Evolutionary conservation across 2,888 invertebrate species (phyloP).

Genomic region (Archips xylosteana): DNA sequence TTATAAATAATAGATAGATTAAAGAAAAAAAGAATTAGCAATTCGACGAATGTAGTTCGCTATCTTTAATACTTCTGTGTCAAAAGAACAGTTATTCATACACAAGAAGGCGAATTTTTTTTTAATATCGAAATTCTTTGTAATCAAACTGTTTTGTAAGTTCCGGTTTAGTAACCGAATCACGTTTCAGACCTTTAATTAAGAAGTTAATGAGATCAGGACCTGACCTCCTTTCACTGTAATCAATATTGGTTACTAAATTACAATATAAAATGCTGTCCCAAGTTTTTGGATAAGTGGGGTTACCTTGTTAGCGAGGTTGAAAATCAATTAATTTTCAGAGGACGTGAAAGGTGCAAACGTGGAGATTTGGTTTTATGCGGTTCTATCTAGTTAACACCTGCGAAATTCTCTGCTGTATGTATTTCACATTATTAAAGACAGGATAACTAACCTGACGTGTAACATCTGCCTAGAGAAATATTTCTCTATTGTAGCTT

Average conservation of each 20-base stretch:
- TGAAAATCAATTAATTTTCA: slow-evolving; percentile 47
- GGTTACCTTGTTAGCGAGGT: slow-evolving; percentile 53
- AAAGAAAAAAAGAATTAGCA: too few species aligned
- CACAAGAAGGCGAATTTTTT: not conserved
- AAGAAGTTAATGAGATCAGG: slow-evolving; percentile 77
- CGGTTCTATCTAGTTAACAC: slow-evolving; percentile 18
- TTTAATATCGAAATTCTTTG: not conserved
- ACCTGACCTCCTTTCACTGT: slow-evolving; percentile 62
- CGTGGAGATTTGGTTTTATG: slow-evolving; percentile 15
- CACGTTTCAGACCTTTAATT: slow-evolving; percentile 76
- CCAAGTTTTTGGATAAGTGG: slow-evolving; percentile 47
- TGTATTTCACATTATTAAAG: too few species aligned
- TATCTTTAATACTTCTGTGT: too few species aligned
- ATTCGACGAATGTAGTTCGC: too few species aligned
- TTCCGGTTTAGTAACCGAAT: slow-evolving; percentile 62
- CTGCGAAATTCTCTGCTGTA: not conserved
- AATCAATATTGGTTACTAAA: slow-evolving; percentile 68
- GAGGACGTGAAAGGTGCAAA: slow-evolving; percentile 11
- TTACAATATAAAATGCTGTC: slow-evolving; percentile 54
- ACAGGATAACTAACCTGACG: too few species aligned
- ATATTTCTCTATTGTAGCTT: too few species aligned
- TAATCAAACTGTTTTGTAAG: slow-evolving; percentile 46
- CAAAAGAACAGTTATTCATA: too few species aligned
- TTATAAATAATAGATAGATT: too few species aligned
- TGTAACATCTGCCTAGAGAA: too few species aligned